These are phyloP conservation scores for Psettodes erumei DNA, from an alignment of 2,113 vertebrate species.

Conservation along the genomic window DNA sequence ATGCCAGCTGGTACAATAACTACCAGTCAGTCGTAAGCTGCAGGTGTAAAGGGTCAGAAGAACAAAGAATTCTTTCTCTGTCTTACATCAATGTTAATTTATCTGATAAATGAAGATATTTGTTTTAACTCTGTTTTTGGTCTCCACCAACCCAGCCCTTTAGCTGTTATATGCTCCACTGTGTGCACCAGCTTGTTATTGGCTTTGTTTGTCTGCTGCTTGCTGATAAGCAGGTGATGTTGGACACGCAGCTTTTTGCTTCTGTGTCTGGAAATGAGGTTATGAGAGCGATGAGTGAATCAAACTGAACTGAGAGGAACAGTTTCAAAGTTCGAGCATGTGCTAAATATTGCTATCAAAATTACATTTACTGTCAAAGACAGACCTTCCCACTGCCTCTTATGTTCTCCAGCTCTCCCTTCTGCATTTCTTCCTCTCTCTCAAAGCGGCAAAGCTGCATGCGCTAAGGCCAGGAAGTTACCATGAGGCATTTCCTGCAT, in stretches of 20 bases:
- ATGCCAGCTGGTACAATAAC: slow-evolving; percentile 39
- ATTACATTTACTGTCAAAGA: not conserved
- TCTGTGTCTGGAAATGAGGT: no score
- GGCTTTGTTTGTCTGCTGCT: no score
- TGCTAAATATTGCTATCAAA: not conserved
- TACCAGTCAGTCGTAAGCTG: slow-evolving; percentile 30
- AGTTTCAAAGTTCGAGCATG: not conserved
- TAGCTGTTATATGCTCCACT: not conserved
- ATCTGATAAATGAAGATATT: no score
- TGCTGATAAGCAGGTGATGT: no score
- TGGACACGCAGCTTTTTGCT: no score
- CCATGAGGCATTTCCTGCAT: slow-evolving; percentile 75
- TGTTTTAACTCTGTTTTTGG: not conserved
- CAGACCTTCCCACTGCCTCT: not conserved
- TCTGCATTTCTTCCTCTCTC: slow-evolving; percentile 46
- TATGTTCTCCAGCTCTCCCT: slow-evolving; percentile 38
- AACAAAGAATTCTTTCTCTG: slow-evolving; percentile 10
- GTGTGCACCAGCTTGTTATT: no score
- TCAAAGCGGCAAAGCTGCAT: slow-evolving; percentile 47
- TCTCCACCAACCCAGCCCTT: not conserved
- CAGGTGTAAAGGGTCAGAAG: slow-evolving; percentile 46
- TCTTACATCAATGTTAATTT: no score
- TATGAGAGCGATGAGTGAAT: not conserved
- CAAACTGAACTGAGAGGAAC: not conserved
- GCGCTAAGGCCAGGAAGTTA: slow-evolving; percentile 57